phyloP scores from a whole-genome alignment of 2,113 vertebrate species.

The Pedionomus torquatus region DNA sequence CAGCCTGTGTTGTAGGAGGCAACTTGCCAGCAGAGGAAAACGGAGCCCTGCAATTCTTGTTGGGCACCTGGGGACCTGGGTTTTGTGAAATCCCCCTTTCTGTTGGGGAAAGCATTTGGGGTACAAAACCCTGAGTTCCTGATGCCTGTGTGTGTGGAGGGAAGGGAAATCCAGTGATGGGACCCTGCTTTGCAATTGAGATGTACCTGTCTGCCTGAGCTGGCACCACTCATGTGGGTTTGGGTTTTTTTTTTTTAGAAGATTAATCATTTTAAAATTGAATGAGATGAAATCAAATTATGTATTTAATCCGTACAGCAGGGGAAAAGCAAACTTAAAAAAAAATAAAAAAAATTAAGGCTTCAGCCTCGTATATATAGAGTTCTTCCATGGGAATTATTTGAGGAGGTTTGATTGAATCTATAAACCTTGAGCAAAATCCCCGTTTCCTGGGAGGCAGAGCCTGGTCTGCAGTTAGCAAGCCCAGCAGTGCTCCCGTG shows the following conservation, averaged over 20 bases:
- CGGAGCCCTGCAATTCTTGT: not conserved
- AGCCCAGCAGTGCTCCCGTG: not conserved
- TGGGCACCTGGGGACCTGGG: not conserved
- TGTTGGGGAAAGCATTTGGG: not conserved
- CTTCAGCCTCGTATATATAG: constrained; percentile 21
- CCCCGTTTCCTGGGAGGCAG: not conserved
- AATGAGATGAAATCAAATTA: constrained; percentile 41
- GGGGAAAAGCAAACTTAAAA: constrained; percentile 57
- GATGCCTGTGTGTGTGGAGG: not conserved
- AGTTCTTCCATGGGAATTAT: constrained; percentile 50
- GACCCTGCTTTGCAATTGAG: not conserved
- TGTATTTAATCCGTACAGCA: constrained; percentile 36
- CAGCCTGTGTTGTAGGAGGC: not conserved
- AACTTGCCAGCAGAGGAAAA: not conserved
- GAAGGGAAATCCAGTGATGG: not conserved
- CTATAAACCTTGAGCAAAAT: constrained; percentile 67
- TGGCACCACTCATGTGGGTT: not conserved
- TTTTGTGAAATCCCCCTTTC: not conserved
- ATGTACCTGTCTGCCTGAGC: not conserved
- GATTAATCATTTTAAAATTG: constrained; percentile 12
- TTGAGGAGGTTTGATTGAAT: constrained; percentile 48
- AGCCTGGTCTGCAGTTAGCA: not conserved
- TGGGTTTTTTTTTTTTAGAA: not conserved
- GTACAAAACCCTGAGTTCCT: not conserved
- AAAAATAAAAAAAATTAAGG: constrained; percentile 50